phyloP scores from a whole-genome alignment of 2,797 vertebrate genomes.

The Notolabrus celidotus region DNA sequence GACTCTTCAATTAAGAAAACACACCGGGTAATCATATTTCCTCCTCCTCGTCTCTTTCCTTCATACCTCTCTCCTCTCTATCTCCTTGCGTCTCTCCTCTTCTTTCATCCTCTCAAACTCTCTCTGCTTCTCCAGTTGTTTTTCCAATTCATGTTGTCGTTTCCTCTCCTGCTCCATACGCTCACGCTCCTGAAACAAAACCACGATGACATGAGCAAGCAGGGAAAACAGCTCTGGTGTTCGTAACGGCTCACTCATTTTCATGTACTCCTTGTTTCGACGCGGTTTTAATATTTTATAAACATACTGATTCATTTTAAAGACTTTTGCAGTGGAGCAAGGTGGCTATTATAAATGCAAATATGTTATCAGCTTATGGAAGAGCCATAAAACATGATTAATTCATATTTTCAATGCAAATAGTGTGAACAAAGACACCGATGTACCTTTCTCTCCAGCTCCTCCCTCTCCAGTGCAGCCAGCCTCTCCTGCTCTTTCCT shows the following conservation, averaged over 20 bases:
- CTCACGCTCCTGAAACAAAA: constrained; percentile 87
- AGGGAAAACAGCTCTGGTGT: neutral
- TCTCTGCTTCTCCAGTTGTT: constrained; percentile 93
- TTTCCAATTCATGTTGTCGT: constrained; percentile 94
- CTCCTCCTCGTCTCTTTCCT: too few species aligned
- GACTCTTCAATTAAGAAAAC: constrained; percentile 31
- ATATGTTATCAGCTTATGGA: neutral
- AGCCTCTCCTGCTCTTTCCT: constrained; percentile 96
- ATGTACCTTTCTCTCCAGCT: constrained; percentile 89
- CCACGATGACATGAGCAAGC: neutral
- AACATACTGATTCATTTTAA: neutral
- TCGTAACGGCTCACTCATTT: neutral
- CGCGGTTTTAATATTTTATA: neutral
- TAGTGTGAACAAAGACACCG: neutral
- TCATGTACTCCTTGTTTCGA: neutral
- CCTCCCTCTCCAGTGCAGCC: constrained; percentile 92
- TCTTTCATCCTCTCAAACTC: constrained; percentile 94
- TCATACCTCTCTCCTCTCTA: constrained; percentile 95
- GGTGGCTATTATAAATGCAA: neutral
- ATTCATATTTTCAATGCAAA: neutral
- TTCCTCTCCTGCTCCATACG: constrained; percentile 94
- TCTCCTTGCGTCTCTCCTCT: constrained; percentile 95
- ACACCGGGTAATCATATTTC: neutral
- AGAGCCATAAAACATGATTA: neutral
- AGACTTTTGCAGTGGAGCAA: neutral